These are phyloP conservation scores for Ambastaia sidthimunki DNA, from an alignment of 2,797 vertebrate species.

Conservation along the genomic window DNA sequence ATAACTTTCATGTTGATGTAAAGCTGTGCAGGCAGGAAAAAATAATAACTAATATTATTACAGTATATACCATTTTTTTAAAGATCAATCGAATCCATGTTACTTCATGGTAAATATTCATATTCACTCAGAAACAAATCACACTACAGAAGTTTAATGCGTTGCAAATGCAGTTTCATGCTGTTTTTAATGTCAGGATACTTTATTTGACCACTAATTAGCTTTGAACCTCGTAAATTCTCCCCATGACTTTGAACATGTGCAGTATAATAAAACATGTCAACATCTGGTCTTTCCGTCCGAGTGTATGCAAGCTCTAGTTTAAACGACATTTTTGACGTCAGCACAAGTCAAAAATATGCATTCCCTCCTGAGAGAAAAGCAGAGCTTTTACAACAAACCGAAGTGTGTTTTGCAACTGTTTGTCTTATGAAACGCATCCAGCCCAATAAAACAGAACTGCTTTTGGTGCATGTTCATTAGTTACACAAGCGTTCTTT, in stretches of 20 bases:
- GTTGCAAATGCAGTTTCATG: not conserved
- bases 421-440: slow-evolving; percentile 19
- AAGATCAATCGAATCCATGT: not conserved
- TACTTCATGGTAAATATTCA: not conserved
- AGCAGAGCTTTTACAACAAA: slow-evolving; percentile 39
- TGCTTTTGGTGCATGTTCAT: slow-evolving; percentile 4
- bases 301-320: slow-evolving; percentile 30
- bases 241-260: slow-evolving; percentile 29
- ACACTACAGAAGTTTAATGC: not conserved
- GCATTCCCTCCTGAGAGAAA: slow-evolving; percentile 41
- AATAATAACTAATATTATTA: not conserved
- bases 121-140: not conserved
- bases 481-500: slow-evolving; percentile 26
- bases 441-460: not conserved
- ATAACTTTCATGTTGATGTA: not conserved
- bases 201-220: slow-evolving; percentile 21
- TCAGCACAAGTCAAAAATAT: slow-evolving; percentile 47
- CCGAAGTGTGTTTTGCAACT: slow-evolving; percentile 8
- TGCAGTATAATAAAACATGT: slow-evolving; percentile 38
- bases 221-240: slow-evolving; percentile 30
- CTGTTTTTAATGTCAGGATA: slow-evolving; percentile 28
- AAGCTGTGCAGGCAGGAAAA: not conserved
- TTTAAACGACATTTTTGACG: slow-evolving; percentile 50
- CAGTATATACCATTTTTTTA: not conserved
- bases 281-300: slow-evolving; percentile 42